phyloP scores from a whole-genome alignment of 2,797 vertebrate species.

The Ptychobarbus kaznakovi region DNA sequence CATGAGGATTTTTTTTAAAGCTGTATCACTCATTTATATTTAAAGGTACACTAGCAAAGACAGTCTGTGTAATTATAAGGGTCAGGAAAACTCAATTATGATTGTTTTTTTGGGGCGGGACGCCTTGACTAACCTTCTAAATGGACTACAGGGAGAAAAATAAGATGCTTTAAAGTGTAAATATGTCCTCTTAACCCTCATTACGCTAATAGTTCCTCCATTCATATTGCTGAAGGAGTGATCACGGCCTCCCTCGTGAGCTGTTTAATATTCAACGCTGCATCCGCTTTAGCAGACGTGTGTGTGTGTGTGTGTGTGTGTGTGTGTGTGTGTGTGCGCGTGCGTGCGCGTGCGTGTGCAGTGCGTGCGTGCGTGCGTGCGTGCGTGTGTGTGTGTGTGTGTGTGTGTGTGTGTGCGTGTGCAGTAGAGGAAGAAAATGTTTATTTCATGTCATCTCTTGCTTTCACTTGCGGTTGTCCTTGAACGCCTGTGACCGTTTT shows the following conservation, averaged over 20 bases:
- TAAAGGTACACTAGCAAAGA: not conserved
- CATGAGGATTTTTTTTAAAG: not conserved
- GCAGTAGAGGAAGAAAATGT: constrained; percentile 9
- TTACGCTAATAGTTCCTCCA: constrained; percentile 15
- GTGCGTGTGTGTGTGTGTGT: not conserved
- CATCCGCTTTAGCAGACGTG: not conserved
- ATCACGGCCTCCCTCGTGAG: constrained; percentile 15
- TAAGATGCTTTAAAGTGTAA: constrained; percentile 35
- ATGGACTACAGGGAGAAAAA: constrained; percentile 5
- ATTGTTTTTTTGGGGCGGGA: not conserved
- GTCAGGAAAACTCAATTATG: not conserved
- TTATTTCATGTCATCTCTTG: constrained; percentile 22
- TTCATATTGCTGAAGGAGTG: constrained; percentile 18
- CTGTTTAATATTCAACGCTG: constrained; percentile 12
- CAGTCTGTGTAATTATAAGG: not conserved
- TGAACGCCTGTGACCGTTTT: not conserved
- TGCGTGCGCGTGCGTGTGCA: no score
- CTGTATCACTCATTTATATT: not conserved
- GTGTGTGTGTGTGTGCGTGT: not conserved
- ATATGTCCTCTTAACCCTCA: constrained; percentile 33
- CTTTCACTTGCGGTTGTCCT: constrained; percentile 9
- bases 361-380: no score
- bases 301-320: not conserved
- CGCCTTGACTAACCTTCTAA: constrained; percentile 13
- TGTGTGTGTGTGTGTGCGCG: not conserved